phyloP scores from a whole-genome alignment of 1,140 invertebrate species.

The Sogatella furcifera region DNA sequence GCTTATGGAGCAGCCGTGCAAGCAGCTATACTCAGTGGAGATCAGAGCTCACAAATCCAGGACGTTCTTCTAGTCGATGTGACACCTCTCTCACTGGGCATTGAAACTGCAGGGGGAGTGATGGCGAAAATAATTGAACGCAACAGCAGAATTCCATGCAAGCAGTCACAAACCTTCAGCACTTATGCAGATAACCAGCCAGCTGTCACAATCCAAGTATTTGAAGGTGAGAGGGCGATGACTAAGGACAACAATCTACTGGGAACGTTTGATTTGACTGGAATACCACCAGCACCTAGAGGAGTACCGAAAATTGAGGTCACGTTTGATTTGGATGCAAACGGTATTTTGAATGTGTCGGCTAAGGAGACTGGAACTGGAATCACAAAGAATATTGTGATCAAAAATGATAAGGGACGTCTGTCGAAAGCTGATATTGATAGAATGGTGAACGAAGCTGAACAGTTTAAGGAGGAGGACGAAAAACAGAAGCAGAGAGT shows the following conservation, averaged over 20 bases:
- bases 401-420: constrained; percentile 54
- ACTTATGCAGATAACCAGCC: constrained; percentile 58
- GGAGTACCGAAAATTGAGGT: constrained; percentile 88
- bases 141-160: constrained; percentile 49
- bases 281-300: constrained; percentile 71
- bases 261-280: constrained; percentile 63
- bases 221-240: constrained; percentile 71
- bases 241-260: constrained; percentile 69
- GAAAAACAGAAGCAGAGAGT: constrained; percentile 43
- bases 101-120: constrained; percentile 31
- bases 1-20: constrained; percentile 62
- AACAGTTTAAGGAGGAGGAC: constrained; percentile 44
- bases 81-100: constrained; percentile 34
- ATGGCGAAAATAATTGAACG: constrained; percentile 51
- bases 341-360: constrained; percentile 44
- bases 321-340: constrained; percentile 74
- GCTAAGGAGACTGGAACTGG: constrained; percentile 39
- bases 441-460: constrained; percentile 53
- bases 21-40: constrained; percentile 58
- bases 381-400: constrained; percentile 80
- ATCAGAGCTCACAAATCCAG: constrained; percentile 40
- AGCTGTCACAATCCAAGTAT: constrained; percentile 59
- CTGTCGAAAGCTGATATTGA: constrained; percentile 39
- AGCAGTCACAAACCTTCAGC: constrained; percentile 47
- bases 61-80: constrained; percentile 42